Base-by-base conservation (phyloP, 2,797 vertebrate genomes). In the Carapus acus region DNA sequence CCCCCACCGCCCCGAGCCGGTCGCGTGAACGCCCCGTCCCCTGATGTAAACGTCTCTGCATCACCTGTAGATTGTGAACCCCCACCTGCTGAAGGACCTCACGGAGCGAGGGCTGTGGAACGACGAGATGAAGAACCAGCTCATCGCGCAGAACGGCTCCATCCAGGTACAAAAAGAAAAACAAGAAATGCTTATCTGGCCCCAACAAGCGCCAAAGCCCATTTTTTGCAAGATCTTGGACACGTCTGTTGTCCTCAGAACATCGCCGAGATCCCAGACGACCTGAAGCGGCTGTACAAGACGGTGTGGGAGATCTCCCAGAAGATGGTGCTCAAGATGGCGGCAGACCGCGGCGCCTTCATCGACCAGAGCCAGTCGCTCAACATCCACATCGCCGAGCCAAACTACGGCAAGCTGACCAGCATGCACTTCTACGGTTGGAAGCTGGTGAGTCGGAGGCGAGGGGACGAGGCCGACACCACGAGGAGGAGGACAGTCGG, bases 381-480 rank as follows among this genome's bases (percentile, higher is more conserved):
- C 15, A 98, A 98, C 77, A 97, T 98, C 71, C 95, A 98, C 43
- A 93, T 98, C 0, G 96, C 95, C 0, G 93, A 98, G 48, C 96
- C 96, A 33, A 98, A 96, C 85, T 98, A 98, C 0, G 93, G 95
- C 48, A 98, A 97, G 62, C 92, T 98, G 52, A 94, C 89, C 73
- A 98, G 95, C 82, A 98, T 98, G 94, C 95, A 98, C 83, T 98
- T 98, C 83, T 98, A 92, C 0, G 95, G 95, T 7, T 98, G 96
- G 96, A 96, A 97, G 50, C 84, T 97, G 93, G 83, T 85, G 48
- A 72, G 83, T 76, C 18, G 2, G 15, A 12, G 19, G 42, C 9
- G 14, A 4, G 16, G 3, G 16, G 3, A 1, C 31, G 8, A 44
- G n/a, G 24, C 24, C 5, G 24, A 27, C 4, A 9, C 9, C 4